Base-by-base conservation (phyloP, 2,797 vertebrate genomes). In the Graptemys geographica region DNA sequence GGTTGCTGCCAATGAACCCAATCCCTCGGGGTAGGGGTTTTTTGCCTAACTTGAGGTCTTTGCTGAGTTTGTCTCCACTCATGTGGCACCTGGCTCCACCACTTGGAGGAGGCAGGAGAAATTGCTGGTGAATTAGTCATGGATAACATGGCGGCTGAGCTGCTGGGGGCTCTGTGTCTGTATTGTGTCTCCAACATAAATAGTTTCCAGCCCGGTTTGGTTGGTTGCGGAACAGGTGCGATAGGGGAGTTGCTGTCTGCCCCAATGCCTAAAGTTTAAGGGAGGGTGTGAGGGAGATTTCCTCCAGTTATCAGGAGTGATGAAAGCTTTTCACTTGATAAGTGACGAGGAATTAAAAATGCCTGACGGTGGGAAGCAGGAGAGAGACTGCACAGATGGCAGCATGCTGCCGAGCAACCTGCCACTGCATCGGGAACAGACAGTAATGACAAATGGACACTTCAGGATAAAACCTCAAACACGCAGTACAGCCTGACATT, bases 371-470 rank as follows among this genome's bases (percentile, higher is more conserved):
- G 96, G 95, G 95, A 97, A 97, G 47, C 47, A 55, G 94, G 95
- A 96, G 97, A 96, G 95, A 97, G 96, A 96, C 96, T 2, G 95
- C 97, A 92, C 97, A 97, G 97, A 97, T 97, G 97, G 97, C 96
- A 96, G 88, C 94, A 3, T 81, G 96, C 96, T 97, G 97, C 97
- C 2, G 3, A 96, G 94, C 95, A 98, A 12, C 93, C 94, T 97
- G 96, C 95, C 95, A 57, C 92, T 28, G 84, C 3, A 44, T 84
- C 0, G 52, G 88, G 82, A 95, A 76, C 96, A 93, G 95, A 72
- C 94, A 95, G 95, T 88, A 74, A 80, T 31, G 83, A 69, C 85
- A 69, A 94, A 83, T 5, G 92, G 92, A 83, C 84, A 33, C 74
- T 2, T 0, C 78, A 41, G 83, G 59, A 82, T 83, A n/a, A 3